Evolutionary conservation across 2,888 invertebrate genomes (phyloP), one percentile per base, ranked within the genome.

Genomic region (Homarus gammarus): DNA sequence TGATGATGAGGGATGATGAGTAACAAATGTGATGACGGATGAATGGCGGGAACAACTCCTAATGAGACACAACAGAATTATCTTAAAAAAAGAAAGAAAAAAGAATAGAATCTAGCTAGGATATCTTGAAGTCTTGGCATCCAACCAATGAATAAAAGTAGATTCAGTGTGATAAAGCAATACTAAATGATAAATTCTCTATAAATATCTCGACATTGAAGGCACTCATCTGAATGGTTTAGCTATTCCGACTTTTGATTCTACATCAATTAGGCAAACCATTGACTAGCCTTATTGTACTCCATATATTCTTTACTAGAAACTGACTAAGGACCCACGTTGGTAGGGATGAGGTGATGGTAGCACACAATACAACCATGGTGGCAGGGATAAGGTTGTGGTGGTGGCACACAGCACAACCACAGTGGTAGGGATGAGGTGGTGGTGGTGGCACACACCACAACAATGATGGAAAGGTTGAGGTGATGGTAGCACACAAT

Each of bases 191-290:
- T 64, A 81, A 81, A 64, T 36, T 49, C 82, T 82, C 31, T 83
- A 83, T 64, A 85, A 40, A 85, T 75, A 85, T 73, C 31, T 85
- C 85, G 70, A 86, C 78, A 33, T 49, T 77, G 77, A 88, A 88
- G 88, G 88, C 88, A 88, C 88, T 88, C 88, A 68, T 88, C 83
- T 88, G 88, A 88, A 88, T 88, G 88, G 88, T 83, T 84, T 88
- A 75, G 49, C 75, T 70, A 83, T 88, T 88, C 68, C 78, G 44
- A 83, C 68, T 88, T 88, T 88, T 88, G 88, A 88, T 88, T 84
- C 88, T 84, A 84, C 68, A 49, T 85, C 77, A 40, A 88, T 88
- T 88, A 88, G 77, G 88, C 88, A 84, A 83, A 88, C 79, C 77
- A 85, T 70, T 87, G 82, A 87, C 75, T 88, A 68, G 78, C 88